Base-by-base conservation (phyloP, 2,888 invertebrate genomes). In the Trileptium ribeirensis region DNA sequence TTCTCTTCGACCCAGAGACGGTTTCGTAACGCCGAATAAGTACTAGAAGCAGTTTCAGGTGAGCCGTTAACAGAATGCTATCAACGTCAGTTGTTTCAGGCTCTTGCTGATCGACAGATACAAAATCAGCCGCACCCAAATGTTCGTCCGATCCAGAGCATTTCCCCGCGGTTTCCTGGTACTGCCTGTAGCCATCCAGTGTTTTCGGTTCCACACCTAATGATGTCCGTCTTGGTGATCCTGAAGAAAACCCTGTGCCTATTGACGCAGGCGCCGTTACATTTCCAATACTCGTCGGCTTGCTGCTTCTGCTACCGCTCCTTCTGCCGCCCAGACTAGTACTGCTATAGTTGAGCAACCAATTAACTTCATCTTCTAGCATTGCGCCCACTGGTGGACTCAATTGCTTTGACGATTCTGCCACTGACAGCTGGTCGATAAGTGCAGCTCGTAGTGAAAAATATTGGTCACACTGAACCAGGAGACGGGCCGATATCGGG, bases 381-480 rank as follows among this genome's bases (percentile, higher is more conserved):
- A 90, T 89, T 74, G 87, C 86, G 1, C 85, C 82, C 0, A 89
- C 86, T 24, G 78, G 82, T 67, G 75, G 82, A 67, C 34, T 67
- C 80, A 81, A 83, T 8, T 19, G n/a, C 29, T 39, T 36, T 15
- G 19, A 70, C 33, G 64, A 29, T 39, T 67, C 85, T 86, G 86
- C 85, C 88, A 89, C 84, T 82, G 87, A 84, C 75, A 90, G 85
- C 67, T 86, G 85, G 81, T 87, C 87, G 67, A 90, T 85, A 36
- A 90, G 87, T 83, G 86, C 86, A 85, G 89, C 89, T 75, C 89
- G 85, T 74, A 91, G 87, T 79, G 89, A 89, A 88, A 91, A 91
- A 85, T 90, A 91, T 86, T 91, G 89, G 24, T 87, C 86, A 84
- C 90, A 90, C 84, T 90, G 90, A 67, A 85, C 85, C 80, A 90